These are phyloP conservation scores for Chaetops frenatus DNA, from an alignment of 2,113 vertebrate genomes.

Conservation along the genomic window DNA sequence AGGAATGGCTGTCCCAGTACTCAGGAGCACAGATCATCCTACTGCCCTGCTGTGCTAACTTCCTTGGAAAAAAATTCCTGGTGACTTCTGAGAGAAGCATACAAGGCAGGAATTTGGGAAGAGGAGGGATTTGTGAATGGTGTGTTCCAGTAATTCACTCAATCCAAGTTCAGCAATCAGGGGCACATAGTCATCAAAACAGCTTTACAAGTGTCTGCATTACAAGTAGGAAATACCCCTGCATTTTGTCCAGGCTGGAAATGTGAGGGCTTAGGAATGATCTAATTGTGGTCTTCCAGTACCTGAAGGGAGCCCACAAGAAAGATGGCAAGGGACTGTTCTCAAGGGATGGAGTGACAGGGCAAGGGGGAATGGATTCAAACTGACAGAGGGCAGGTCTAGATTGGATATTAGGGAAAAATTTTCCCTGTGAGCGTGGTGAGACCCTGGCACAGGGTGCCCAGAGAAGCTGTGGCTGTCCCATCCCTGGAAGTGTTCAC, in stretches of 20 bases:
- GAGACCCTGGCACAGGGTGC: neutral
- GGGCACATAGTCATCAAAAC: neutral
- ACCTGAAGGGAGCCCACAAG: neutral
- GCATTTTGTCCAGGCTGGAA: neutral
- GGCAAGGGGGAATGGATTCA: neutral
- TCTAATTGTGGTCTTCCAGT: neutral
- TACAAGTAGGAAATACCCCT: neutral
- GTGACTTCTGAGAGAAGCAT: neutral
- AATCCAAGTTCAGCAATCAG: fast-evolving
- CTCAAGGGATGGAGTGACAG: neutral
- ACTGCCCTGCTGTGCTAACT: neutral
- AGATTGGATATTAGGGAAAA: no score
- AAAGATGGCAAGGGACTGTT: neutral
- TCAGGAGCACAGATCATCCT: no score
- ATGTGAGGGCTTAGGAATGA: neutral
- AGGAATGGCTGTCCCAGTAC: neutral
- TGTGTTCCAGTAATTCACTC: neutral
- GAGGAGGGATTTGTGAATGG: neutral
- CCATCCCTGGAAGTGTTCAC: neutral
- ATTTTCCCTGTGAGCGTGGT: neutral
- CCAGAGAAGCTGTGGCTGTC: neutral
- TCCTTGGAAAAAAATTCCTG: neutral
- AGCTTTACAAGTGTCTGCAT: neutral
- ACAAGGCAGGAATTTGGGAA: neutral
- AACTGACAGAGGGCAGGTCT: neutral